Conservation (phyloP, 2,888 invertebrate species). For the Spodoptera littoralis region DNA sequence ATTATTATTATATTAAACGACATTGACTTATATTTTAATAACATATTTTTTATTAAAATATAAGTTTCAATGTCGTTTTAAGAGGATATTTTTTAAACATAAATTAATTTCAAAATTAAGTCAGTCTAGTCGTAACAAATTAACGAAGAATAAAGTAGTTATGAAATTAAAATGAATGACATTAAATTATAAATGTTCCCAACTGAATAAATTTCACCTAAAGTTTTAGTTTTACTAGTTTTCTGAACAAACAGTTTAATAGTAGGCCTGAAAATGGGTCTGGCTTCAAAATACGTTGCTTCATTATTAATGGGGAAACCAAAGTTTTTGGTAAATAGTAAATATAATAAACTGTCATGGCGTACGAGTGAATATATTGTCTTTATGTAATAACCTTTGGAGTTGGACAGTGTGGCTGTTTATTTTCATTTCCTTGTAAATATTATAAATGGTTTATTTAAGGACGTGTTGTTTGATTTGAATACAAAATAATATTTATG, state of each 20-base stretch:
- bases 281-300: constrained; percentile 6
- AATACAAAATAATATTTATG: too few relatives aligned
- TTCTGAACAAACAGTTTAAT: constrained; percentile 37
- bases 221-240: constrained; percentile 44
- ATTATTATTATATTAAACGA: too few relatives aligned
- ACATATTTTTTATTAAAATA: too few relatives aligned
- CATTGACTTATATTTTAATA: too few relatives aligned
- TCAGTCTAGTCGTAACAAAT: constrained; percentile 16
- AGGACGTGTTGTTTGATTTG: too few relatives aligned
- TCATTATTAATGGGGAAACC: constrained; percentile 33
- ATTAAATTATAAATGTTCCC: constrained; percentile 37
- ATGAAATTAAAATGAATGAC: constrained; percentile 39
- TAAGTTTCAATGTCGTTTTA: too few relatives aligned
- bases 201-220: constrained; percentile 38
- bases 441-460: background rate
- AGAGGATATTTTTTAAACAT: too few relatives aligned
- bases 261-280: constrained; percentile 11
- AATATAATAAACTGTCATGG: constrained; percentile 22
- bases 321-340: constrained; percentile 40
- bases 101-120: too few relatives aligned
- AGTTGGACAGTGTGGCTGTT: too few relatives aligned
- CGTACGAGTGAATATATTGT: constrained; percentile 7
- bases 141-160: constrained; percentile 21
- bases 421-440: background rate
- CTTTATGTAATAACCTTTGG: constrained; percentile 2